These are phyloP conservation scores for Machimus atricapillus DNA, from an alignment of 2,888 invertebrate genomes.

Conservation along the genomic window DNA sequence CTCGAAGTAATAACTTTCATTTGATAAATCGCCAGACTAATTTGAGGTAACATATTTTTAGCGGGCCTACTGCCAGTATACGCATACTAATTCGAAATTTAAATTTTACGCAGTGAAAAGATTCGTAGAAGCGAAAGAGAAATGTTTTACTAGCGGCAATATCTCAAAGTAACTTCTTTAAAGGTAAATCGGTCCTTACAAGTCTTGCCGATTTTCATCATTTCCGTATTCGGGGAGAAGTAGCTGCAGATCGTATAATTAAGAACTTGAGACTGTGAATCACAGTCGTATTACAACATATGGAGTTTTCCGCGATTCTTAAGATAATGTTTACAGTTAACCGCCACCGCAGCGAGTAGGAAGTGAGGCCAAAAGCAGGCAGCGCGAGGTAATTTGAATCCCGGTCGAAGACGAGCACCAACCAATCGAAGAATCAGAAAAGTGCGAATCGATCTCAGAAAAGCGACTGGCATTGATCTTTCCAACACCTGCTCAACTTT, in stretches of 20 bases:
- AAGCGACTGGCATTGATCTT: background rate
- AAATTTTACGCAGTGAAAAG: background rate
- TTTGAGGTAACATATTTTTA: background rate
- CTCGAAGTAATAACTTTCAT: background rate
- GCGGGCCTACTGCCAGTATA: background rate
- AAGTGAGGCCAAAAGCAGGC: constrained; percentile 11
- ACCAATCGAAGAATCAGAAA: background rate
- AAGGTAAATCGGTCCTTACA: background rate
- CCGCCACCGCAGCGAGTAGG: constrained; percentile 18
- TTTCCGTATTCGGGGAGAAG: background rate
- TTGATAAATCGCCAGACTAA: background rate
- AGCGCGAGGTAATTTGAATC: constrained; percentile 4
- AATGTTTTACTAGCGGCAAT: background rate
- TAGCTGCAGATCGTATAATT: background rate
- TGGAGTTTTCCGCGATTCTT: background rate
- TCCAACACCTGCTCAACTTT: background rate
- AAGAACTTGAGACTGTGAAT: background rate
- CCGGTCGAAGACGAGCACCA: background rate
- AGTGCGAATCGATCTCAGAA: background rate
- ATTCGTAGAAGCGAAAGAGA: background rate
- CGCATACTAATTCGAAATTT: background rate
- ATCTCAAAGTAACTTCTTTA: background rate
- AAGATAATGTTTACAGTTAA: background rate
- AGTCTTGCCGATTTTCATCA: background rate
- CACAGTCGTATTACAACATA: background rate